phyloP scores from a whole-genome alignment of 2,888 invertebrate genomes.

The Lasioglossum pauxillum region DNA sequence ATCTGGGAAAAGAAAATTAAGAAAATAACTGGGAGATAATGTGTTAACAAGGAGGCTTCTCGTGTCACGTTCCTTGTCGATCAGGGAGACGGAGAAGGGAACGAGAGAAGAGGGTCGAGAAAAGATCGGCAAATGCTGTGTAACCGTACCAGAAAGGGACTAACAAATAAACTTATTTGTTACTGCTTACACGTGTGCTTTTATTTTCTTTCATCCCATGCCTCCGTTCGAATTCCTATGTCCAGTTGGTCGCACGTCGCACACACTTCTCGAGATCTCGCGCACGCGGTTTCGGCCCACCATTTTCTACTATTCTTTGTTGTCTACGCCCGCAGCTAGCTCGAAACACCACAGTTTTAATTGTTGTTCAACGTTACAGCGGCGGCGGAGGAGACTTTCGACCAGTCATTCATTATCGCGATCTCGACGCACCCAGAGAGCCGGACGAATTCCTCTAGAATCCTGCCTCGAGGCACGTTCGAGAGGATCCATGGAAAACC shows the following conservation, averaged over 20 bases:
- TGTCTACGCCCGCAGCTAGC: neutral
- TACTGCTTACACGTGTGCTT: slow-evolving; percentile 70
- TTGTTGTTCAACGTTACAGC: slow-evolving; percentile 86
- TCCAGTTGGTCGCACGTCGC: slow-evolving; percentile 72
- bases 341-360: slow-evolving; percentile 26
- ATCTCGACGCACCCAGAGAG: slow-evolving; percentile 96
- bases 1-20: too few relatives aligned
- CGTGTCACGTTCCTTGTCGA: neutral
- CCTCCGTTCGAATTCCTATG: slow-evolving; percentile 72
- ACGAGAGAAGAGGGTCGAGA: neutral
- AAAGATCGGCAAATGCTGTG: slow-evolving; percentile 55
- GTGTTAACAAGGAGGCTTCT: neutral
- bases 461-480: neutral
- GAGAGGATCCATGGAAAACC: slow-evolving; percentile 11
- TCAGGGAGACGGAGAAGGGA: neutral
- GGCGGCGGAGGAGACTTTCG: slow-evolving; percentile 91
- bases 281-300: neutral
- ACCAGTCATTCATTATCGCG: slow-evolving; percentile 96
- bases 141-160: slow-evolving; percentile 56
- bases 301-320: slow-evolving; percentile 7
- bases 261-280: neutral
- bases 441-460: slow-evolving; percentile 91
- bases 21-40: neutral
- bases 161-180: slow-evolving; percentile 80
- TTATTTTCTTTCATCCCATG: slow-evolving; percentile 75